Percentiles rank a stretch among this genome's conserved stretches.
Evolutionary conservation across 1,140 invertebrate species (phyloP).

Genomic region (Lutraria rhynchaena): DNA sequence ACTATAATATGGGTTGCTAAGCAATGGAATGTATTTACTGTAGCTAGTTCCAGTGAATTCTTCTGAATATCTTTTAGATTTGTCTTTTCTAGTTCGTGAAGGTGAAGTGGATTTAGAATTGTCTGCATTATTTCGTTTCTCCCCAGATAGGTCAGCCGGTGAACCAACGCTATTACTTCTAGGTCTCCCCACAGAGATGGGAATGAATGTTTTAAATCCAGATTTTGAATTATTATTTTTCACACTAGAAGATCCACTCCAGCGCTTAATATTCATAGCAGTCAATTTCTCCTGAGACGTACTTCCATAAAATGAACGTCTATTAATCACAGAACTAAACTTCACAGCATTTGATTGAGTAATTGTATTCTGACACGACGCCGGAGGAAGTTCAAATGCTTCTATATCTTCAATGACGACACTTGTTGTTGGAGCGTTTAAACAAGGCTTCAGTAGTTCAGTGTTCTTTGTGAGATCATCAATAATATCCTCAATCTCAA

Average conservation of each 20-base stretch:
- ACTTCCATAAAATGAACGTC: conserved; percentile 58
- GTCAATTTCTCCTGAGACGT: conserved; percentile 65
- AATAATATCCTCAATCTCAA: conserved; percentile 89
- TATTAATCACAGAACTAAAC: conserved; percentile 60
- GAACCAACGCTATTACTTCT: conserved; percentile 68
- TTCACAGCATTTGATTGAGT: conserved; percentile 62
- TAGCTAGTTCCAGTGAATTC: conserved; percentile 56
- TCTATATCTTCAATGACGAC: conserved; percentile 86
- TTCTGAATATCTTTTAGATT: conserved; percentile 65
- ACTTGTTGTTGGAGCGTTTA: conserved; percentile 89
- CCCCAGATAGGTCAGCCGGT: conserved; percentile 44
- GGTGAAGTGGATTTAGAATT: conserved; percentile 32
- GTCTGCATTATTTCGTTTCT: conserved; percentile 52
- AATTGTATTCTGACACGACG: conserved; percentile 69
- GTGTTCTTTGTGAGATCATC: conserved; percentile 90
- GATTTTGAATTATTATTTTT: conserved; percentile 57
- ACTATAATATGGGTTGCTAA: conserved; percentile 45
- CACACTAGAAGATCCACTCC: conserved; percentile 59
- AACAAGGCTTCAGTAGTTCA: conserved; percentile 89
- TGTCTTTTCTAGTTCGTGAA: conserved; percentile 61
- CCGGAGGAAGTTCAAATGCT: conserved; percentile 83
- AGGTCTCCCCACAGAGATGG: conserved; percentile 44
- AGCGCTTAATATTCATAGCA: conserved; percentile 59
- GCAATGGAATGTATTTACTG: conserved; percentile 63
- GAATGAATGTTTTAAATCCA: conserved; percentile 62